Conservation (phyloP, 2,797 vertebrate genomes). For the Ctenopoma kingsleyae region DNA sequence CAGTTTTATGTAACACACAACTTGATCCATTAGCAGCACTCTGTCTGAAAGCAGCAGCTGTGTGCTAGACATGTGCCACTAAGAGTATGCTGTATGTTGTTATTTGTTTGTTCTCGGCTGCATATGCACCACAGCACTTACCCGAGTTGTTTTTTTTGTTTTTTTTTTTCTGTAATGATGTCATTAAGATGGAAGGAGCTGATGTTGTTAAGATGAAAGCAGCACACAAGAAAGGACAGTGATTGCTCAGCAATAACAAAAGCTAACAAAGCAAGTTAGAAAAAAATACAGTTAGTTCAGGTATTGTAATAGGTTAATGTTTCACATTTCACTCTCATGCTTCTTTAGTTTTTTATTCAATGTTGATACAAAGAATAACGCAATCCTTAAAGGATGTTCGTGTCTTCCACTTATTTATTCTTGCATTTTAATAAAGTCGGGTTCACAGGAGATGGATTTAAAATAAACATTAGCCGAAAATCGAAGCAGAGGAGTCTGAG, state of each 20-base stretch:
- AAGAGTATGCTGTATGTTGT: not conserved
- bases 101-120: conserved; percentile 1
- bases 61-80: conserved; percentile 4
- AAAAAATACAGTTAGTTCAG: not conserved
- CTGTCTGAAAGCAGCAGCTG: conserved; percentile 30
- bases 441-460: not conserved
- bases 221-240: not conserved
- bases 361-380: not conserved
- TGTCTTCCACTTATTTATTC: too few species aligned
- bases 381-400: not conserved
- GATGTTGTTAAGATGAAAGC: conserved; percentile 3
- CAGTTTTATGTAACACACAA: conserved; percentile 6
- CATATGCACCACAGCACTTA: not conserved
- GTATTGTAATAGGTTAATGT: too few species aligned
- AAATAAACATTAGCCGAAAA: not conserved
- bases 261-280: not conserved
- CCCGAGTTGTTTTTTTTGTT: not conserved
- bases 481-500: not conserved
- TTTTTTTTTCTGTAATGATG: not conserved
- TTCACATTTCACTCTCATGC: too few species aligned
- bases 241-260: not conserved
- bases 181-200: not conserved
- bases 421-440: not conserved
- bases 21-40: conserved; percentile 45
- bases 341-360: too few species aligned